Base-by-base conservation (phyloP, 2,888 invertebrate species). In the Arctia plantaginis region DNA sequence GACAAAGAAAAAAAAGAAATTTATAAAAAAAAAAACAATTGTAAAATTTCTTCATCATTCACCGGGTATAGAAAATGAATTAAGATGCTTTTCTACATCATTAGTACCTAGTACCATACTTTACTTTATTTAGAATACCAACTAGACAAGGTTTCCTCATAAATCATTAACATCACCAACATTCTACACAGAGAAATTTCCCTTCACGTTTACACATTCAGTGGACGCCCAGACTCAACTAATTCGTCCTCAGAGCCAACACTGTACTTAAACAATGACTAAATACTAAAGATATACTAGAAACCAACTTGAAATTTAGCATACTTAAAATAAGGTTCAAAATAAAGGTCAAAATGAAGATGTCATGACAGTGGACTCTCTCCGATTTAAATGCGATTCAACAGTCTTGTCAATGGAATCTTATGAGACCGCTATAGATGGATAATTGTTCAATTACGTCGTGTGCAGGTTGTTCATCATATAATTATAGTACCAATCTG, bases 331-430 rank as follows among this genome's bases (percentile, higher is more conserved):
- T 84, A 86, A 82, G 79, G 79, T 70, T 51, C 33, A 77, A 73
- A 75, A 84, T 88, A 68, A 66, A 67, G 8, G 75, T 66, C 10
- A 64, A 15, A 41, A 35, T 33, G 44, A 13, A 73, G 78, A 78
- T 75, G 77, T 81, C 68, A 77, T 70, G 79, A 89, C 87, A 89
- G 88, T 88, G 84, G 86, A 90, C 93, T 93, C 93, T 93, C 93
- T 92, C 93, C 86, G 81, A 88, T 89, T 89, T 85, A 80, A 89
- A 88, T 89, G 86, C 84, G 86, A 87, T 91, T 91, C 87, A 85
- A 85, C 81, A 85, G 82, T 85, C 66, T 78, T 75, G 80, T 84
- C 78, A 77, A 80, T 83, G 75, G 79, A 70, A 74, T 51, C 79
- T 82, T 77, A 77, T 75, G 74, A 76, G 44, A 30, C 27, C 39